Evolutionary conservation across 2,113 vertebrate genomes (phyloP).

Genomic region (Ctenodactylus gundi): DNA sequence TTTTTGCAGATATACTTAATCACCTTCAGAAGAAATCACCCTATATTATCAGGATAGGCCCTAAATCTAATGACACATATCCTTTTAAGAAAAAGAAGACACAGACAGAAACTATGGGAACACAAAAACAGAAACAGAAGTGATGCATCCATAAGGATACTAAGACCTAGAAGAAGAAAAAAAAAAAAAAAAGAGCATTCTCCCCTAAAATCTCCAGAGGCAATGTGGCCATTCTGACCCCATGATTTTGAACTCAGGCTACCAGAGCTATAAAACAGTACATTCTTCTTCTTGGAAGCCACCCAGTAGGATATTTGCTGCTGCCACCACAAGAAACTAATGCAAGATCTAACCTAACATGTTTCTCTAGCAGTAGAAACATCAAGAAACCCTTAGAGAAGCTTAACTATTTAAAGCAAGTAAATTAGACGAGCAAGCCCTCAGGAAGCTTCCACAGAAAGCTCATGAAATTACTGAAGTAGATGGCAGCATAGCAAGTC

Average conservation of each 20-base stretch:
- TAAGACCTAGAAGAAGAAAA: neutral
- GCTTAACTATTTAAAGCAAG: neutral
- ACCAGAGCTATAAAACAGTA: neutral
- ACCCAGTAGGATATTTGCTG: neutral
- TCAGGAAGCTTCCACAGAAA: neutral
- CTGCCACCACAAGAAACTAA: neutral
- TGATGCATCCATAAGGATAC: neutral
- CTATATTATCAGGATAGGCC: conserved; percentile 20
- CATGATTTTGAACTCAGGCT: neutral
- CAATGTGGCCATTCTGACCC: neutral
- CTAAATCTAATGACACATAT: neutral
- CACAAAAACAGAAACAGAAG: neutral
- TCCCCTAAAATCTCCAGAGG: neutral
- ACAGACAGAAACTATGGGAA: neutral
- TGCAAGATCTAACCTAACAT: neutral
- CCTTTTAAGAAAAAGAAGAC: neutral
- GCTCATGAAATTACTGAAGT: neutral
- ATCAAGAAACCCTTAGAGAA: neutral
- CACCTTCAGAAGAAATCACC: conserved; percentile 20
- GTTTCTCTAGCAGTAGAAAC: neutral
- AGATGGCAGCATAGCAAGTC: neutral
- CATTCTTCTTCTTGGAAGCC: neutral
- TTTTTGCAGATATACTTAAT: conserved; percentile 4
- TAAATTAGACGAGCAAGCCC: neutral
- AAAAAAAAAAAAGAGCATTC: neutral